Base-by-base conservation (phyloP, 2,888 invertebrate genomes). In the Empis stercorea region DNA sequence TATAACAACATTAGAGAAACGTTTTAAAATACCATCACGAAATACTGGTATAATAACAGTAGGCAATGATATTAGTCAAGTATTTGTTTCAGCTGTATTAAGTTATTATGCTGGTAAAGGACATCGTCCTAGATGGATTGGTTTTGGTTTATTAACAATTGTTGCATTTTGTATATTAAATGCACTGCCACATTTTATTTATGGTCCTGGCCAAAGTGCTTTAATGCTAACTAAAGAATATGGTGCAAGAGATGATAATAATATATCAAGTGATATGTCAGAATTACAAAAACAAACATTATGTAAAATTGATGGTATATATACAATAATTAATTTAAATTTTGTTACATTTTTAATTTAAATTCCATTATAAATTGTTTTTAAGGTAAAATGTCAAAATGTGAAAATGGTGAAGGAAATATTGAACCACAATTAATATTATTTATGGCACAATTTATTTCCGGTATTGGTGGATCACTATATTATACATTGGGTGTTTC, bases 71-170 rank as follows among this genome's bases (percentile, higher is more conserved):
- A 77, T 84, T 52, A 82, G 81, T 56, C 80, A 80, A 61, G 70
- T 83, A 48, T 70, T 83, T 54, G 76, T 80, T 30, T 80, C 81
- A 3, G 74, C 79, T 14, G 71, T 79, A 17, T 62, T 84, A 50
- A 79, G 80, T 51, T 83, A 83, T 59, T 82, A 82, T 60, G 81
- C 79, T 16, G 81, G 81, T 51, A 74, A 76, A 58, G 79, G 81
- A 37, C 81, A 83, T 66, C 71, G 83, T 51, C 84, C 85, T 2
- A 67, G 81, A 56, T 83, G 83, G 82, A 80, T 84, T 60, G 80
- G 81, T 5, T 70, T 79, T 51, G 69, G 69, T 30, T 61, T 76
- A 16, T 67, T 76, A 46, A 74, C 75, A 4, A 76, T 79, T 20
- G 79, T 81, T 1, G 59, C 76, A 4, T 82, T 80, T 61, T 82